Evolutionary conservation across 2,888 invertebrate genomes (phyloP).

Genomic region (Embidobia sp.): DNA sequence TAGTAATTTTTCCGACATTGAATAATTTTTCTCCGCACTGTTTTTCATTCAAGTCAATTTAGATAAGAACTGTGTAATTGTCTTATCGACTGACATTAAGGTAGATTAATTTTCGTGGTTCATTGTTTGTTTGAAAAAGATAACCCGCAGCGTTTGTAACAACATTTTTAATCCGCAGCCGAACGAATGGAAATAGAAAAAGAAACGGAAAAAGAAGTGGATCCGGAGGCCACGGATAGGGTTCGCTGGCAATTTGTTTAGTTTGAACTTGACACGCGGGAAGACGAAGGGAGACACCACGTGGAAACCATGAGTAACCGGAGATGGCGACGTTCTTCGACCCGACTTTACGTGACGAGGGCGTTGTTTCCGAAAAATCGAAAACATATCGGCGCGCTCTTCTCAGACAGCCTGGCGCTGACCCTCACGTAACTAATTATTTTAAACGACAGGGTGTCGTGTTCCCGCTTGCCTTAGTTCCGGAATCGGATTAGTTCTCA

Average conservation of each 20-base stretch:
- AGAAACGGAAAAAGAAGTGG: conserved; percentile 8
- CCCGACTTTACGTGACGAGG: conserved; percentile 30
- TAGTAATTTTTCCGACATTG: conserved; percentile 36
- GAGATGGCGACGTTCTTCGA: conserved; percentile 13
- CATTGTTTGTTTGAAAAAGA: conserved; percentile 58
- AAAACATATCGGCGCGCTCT: conserved; percentile 30
- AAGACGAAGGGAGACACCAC: conserved; percentile 5
- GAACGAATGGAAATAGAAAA: conserved; percentile 5
- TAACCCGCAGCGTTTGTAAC: conserved; percentile 37
- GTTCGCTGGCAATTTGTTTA: conserved; percentile 55
- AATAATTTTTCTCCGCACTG: conserved; percentile 26
- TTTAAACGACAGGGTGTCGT: conserved; percentile 59
- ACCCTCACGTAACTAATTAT: conserved; percentile 59
- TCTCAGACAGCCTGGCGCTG: conserved; percentile 76
- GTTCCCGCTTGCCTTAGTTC: conserved; percentile 34
- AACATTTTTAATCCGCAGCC: conserved; percentile 39
- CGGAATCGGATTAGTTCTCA: conserved; percentile 52
- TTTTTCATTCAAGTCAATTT: conserved; percentile 39
- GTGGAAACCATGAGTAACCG: conserved; percentile 19
- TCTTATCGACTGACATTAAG: conserved; percentile 38
- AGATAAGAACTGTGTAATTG: conserved; percentile 38
- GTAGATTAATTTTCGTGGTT: conserved; percentile 54
- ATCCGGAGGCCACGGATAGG: no score
- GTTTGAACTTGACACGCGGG: conserved; percentile 14
- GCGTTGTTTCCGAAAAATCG: conserved; percentile 40